Evolutionary conservation across 2,113 vertebrate species (phyloP).

Genomic region (Sinosuthora webbiana): DNA sequence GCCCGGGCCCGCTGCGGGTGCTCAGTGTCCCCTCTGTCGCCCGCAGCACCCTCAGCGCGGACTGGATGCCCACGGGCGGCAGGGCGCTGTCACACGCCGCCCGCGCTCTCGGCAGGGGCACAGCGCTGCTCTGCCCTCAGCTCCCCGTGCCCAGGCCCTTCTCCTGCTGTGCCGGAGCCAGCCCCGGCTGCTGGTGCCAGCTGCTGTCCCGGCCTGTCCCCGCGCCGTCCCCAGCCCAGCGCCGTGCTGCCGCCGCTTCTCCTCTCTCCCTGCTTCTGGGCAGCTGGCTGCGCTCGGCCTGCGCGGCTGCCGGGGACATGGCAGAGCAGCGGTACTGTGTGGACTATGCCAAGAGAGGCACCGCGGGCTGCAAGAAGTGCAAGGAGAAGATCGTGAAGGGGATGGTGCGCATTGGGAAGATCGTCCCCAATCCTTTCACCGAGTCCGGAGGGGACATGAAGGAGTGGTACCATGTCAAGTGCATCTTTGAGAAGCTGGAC

Average conservation of each 20-base stretch:
- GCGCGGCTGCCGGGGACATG: constrained; percentile 72
- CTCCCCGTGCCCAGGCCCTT: neutral
- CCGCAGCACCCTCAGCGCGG: neutral
- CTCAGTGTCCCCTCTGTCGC: neutral
- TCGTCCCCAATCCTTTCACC: constrained; percentile 96
- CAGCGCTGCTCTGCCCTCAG: neutral
- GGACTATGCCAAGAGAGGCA: constrained; percentile 95
- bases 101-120: neutral
- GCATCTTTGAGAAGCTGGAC: constrained; percentile 96
- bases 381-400: constrained; percentile 96
- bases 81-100: neutral
- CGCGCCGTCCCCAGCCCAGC: neutral
- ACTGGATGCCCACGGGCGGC: constrained; percentile 61
- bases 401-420: constrained; percentile 90
- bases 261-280: neutral
- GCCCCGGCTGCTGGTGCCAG: neutral
- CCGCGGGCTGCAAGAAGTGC: constrained; percentile 96
- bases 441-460: constrained; percentile 98
- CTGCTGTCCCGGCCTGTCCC: neutral
- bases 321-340: constrained; percentile 92
- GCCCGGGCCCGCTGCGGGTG: fast-evolving
- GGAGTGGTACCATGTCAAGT: constrained; percentile 96
- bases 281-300: neutral
- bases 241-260: neutral
- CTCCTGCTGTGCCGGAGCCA: neutral